phyloP scores from a whole-genome alignment of 2,888 invertebrate genomes.

The Cenopis cana region DNA sequence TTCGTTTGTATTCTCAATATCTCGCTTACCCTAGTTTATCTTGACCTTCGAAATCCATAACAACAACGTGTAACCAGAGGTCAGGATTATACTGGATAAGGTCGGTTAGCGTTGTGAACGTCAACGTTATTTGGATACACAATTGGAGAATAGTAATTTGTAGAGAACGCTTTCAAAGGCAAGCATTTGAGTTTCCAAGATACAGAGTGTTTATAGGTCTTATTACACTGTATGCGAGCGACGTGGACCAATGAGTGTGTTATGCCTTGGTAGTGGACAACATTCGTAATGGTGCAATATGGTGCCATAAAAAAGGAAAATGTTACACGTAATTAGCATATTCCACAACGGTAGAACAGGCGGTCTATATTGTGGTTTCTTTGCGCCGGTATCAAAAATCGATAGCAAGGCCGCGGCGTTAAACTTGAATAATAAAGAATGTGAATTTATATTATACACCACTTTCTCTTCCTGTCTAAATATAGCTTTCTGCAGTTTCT shows the following conservation, averaged over 20 bases:
- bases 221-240: too few relatives aligned
- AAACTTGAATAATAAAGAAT: constrained; percentile 16
- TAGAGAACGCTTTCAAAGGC: constrained; percentile 6
- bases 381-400: not conserved
- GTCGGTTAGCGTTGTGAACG: not conserved
- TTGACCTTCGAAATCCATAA: not conserved
- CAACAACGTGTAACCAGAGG: not conserved
- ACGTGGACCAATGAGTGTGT: too few relatives aligned
- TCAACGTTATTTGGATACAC: not conserved
- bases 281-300: too few relatives aligned
- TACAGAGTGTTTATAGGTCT: not conserved
- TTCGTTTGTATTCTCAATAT: not conserved
- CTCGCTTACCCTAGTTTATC: not conserved
- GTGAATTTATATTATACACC: constrained; percentile 16
- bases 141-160: constrained; percentile 7
- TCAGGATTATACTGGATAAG: not conserved
- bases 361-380: not conserved
- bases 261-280: too few relatives aligned
- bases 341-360: too few relatives aligned
- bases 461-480: constrained; percentile 32
- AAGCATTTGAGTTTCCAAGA: not conserved
- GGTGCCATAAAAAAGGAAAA: too few relatives aligned
- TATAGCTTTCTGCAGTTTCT: not conserved
- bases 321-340: too few relatives aligned
- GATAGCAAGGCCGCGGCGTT: constrained; percentile 15